Base-by-base conservation (phyloP, 1,140 invertebrate species). In the Polypedilum pembai region DNA sequence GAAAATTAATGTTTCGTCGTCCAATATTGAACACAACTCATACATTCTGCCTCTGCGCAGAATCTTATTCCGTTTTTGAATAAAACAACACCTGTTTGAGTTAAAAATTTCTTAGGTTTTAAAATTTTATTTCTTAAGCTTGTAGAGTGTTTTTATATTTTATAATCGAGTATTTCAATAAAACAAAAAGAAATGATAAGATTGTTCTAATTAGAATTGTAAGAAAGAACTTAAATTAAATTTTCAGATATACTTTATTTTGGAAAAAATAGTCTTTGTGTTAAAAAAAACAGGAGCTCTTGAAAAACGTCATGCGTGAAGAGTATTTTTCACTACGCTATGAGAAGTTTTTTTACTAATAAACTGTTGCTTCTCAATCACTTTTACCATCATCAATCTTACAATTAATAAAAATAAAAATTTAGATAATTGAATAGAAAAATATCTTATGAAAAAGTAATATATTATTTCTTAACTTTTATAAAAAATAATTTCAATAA, bases 61-160 rank as follows among this genome's bases (percentile, higher is more conserved):
- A 56, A 56, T 56, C 45, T n/a, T 56, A 12, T 15, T 56, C n/a
- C 45, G 45, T 56, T 56, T 56, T 56, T 56, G 12, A 56, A 56
- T 56, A 56, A 56, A 56, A 56, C 45, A 56, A 56, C 45, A 56
- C 45, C 45, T 56, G 45, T 56, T 56, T 56, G 45, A 56, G n/a
- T 56, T 15, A 56, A 56, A 56, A 56, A 45, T 45, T 56, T 5
- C 24, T 56, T 56, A 12, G 45, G n/a, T n/a, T 56, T n/a, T 56
- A 3, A 33, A 1, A 5, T 33, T 33, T 33, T 3, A 33, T 33
- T 33, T 56, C 8, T 56, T 56, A 3, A 56, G n/a, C n/a, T 12
- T 3, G 8, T n/a, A n/a, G n/a, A n/a, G n/a, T n/a, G n/a, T n/a
- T n/a, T n/a, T n/a, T n/a, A n/a, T n/a, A n/a, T n/a, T n/a, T n/a